Percentiles rank a stretch among this genome's conserved stretches.
Evolutionary conservation across 2,797 vertebrate genomes (phyloP).

Genomic region (Erpetoichthys calabaricus): DNA sequence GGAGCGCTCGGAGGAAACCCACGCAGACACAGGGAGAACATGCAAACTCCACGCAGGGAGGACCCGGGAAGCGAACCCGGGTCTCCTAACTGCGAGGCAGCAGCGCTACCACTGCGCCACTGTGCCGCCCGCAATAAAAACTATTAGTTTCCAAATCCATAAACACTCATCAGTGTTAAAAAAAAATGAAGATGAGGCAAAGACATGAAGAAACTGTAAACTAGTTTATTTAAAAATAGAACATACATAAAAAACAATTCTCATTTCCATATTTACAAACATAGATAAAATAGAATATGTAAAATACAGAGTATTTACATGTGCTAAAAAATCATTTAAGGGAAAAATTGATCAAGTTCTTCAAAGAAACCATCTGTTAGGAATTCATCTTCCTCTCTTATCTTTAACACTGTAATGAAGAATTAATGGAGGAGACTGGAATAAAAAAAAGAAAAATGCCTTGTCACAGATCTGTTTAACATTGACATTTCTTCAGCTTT

Average conservation of each 20-base stretch:
- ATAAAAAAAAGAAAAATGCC: constrained; percentile 4
- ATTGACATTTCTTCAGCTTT: too few relatives aligned
- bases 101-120: too few relatives aligned
- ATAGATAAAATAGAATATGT: constrained; percentile 66
- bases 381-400: constrained; percentile 57
- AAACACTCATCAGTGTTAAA: too few relatives aligned
- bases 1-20: too few relatives aligned
- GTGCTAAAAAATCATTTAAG: constrained; percentile 17
- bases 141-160: too few relatives aligned
- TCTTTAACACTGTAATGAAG: constrained; percentile 93
- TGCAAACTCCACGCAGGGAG: too few relatives aligned
- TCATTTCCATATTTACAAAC: not conserved
- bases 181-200: not conserved
- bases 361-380: not conserved
- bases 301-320: constrained; percentile 65
- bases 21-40: too few relatives aligned
- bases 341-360: not conserved
- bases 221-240: constrained; percentile 1
- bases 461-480: not conserved
- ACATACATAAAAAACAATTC: not conserved
- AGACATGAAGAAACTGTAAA: not conserved
- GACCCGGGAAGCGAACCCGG: too few relatives aligned
- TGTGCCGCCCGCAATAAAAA: too few relatives aligned
- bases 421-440: constrained; percentile 76
- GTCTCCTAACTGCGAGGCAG: too few relatives aligned